Percentiles rank a stretch among this genome's conserved stretches.
phyloP scores from a whole-genome alignment of 2,888 invertebrate genomes.

The Tryphoninae sp. region DNA sequence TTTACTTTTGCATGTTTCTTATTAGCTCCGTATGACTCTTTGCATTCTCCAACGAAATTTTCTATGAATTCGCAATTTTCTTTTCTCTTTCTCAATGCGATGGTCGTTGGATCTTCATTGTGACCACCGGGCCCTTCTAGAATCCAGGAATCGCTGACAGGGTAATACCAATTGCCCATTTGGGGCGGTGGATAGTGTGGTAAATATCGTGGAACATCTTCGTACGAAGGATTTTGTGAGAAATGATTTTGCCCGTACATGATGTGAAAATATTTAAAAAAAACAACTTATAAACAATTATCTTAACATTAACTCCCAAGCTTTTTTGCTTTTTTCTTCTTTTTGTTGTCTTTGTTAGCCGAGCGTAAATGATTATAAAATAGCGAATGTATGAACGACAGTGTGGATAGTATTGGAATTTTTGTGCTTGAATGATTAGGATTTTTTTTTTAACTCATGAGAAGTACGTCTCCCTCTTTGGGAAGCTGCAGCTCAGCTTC shows the following conservation, averaged over 20 bases:
- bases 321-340: background rate
- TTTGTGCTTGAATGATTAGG: background rate
- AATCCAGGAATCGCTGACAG: conserved; percentile 22
- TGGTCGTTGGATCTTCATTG: background rate
- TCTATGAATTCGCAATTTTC: conserved; percentile 70
- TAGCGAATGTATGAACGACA: conserved; percentile 53
- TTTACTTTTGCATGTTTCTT: conserved; percentile 30
- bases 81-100: conserved; percentile 65
- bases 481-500: conserved; percentile 80
- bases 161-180: conserved; percentile 27
- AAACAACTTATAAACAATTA: conserved; percentile 21
- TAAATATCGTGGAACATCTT: conserved; percentile 13
- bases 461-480: conserved; percentile 70
- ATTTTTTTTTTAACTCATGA: conserved; percentile 46
- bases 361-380: conserved; percentile 18
- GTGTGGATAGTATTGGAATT: conserved; percentile 30
- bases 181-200: conserved; percentile 29
- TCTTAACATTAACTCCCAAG: background rate
- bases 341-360: background rate
- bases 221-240: conserved; percentile 26
- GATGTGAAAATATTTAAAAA: conserved; percentile 19
- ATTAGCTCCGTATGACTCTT: conserved; percentile 52
- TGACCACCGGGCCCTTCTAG: background rate
- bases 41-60: conserved; percentile 65
- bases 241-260: conserved; percentile 51